Percentiles rank a stretch among this genome's conserved stretches.
These are phyloP conservation scores for Cephus pulcher DNA, from an alignment of 2,888 invertebrate species.

Conservation along the genomic window DNA sequence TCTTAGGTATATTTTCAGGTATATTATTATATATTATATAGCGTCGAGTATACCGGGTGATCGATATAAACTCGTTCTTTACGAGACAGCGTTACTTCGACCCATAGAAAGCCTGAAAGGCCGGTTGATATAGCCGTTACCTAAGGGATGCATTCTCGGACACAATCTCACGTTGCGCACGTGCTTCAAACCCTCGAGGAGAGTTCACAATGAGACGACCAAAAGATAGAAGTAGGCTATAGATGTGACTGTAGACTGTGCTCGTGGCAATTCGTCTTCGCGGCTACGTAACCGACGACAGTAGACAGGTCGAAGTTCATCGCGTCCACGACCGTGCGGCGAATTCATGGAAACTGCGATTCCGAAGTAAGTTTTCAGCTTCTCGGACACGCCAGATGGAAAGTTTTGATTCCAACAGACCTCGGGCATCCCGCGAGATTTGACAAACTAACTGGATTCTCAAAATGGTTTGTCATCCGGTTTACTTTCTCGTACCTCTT, in stretches of 20 bases:
- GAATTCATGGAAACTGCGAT: slow-evolving; percentile 7
- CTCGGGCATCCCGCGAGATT: slow-evolving; percentile 27
- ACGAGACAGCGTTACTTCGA: no score
- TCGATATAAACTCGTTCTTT: no score
- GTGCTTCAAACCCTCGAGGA: background rate
- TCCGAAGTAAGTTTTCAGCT: slow-evolving; percentile 32
- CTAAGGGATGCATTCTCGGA: no score
- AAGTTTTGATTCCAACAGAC: slow-evolving; percentile 45
- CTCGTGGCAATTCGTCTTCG: background rate
- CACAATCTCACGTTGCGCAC: no score
- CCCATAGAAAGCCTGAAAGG: no score
- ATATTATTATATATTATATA: no score
- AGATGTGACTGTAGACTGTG: background rate
- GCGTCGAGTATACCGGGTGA: no score
- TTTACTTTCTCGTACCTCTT: slow-evolving; percentile 1
- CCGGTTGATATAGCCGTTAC: no score
- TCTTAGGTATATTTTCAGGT: background rate
- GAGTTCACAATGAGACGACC: background rate
- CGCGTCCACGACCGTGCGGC: background rate
- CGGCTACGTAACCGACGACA: background rate
- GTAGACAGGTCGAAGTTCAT: background rate
- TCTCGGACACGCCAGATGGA: slow-evolving; percentile 30
- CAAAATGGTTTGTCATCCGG: slow-evolving; percentile 26
- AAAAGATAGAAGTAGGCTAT: background rate
- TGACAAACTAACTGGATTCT: slow-evolving; percentile 34